Percentiles rank a stretch among this genome's conserved stretches.
Evolutionary conservation across 2,113 vertebrate genomes (phyloP).

Genomic region (Otocyon megalotis): DNA sequence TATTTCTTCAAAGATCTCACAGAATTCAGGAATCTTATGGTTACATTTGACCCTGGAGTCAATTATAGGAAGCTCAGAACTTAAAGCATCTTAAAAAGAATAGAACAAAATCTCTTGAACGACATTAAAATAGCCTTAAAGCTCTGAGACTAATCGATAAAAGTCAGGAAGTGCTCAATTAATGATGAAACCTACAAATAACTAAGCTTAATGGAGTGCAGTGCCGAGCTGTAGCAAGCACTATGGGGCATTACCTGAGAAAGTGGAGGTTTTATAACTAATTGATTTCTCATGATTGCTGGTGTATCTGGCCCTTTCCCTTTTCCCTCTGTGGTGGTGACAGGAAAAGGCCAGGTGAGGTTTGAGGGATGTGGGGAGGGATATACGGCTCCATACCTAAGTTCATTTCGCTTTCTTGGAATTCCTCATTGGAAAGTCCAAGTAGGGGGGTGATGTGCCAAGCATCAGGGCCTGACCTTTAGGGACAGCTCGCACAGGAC

Average conservation of each 20-base stretch:
- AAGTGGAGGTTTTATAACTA: constrained; percentile 63
- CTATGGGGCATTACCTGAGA: constrained; percentile 37
- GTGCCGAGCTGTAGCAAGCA: background rate
- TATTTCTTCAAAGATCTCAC: constrained; percentile 57
- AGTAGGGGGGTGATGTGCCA: background rate
- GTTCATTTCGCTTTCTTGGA: background rate
- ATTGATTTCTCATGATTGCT: constrained; percentile 69
- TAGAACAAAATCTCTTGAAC: constrained; percentile 57
- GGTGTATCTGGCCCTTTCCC: background rate
- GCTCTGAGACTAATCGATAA: constrained; percentile 71
- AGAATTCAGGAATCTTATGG: constrained; percentile 60
- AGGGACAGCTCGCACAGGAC: background rate
- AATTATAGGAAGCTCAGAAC: constrained; percentile 58
- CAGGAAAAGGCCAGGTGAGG: background rate
- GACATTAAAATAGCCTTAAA: constrained; percentile 69
- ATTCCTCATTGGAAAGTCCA: background rate
- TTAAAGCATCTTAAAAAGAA: constrained; percentile 68
- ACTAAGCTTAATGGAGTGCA: constrained; percentile 73
- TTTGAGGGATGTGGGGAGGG: background rate
- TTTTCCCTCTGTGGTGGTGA: background rate
- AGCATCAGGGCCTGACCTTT: background rate
- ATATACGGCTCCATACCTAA: background rate
- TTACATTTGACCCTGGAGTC: constrained; percentile 58
- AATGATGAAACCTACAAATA: constrained; percentile 77
- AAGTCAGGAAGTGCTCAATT: constrained; percentile 74